Evolutionary conservation across 35 echinoderm and acorn worm species (phyloP).

Genomic region (Antedon bifida): DNA sequence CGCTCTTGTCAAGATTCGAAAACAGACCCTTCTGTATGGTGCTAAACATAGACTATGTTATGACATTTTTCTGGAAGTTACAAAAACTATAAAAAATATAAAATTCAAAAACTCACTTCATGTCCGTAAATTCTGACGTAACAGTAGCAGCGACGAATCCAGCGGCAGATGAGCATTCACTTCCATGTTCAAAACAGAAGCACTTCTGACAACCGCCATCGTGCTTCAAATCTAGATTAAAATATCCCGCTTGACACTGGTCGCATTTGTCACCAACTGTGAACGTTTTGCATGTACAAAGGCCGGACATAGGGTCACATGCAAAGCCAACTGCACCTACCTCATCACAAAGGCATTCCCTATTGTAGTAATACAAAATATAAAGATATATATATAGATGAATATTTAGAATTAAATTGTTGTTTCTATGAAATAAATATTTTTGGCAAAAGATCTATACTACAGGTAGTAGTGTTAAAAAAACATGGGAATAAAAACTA

Average conservation of each 20-base stretch:
- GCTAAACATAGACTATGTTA: too few species aligned
- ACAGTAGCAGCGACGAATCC: conserved; percentile 37
- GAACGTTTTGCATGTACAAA: conserved; percentile 63
- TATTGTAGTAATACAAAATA: not conserved
- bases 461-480: too few species aligned
- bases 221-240: conserved; percentile 42
- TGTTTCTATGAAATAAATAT: too few species aligned
- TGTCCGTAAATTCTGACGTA: conserved; percentile 37
- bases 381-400: not conserved
- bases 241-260: conserved; percentile 39
- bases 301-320: conserved; percentile 34
- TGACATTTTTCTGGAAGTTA: too few species aligned
- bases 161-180: conserved; percentile 35
- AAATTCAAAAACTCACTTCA: conserved; percentile 30
- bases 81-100: not conserved
- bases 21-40: too few species aligned
- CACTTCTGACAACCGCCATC: conserved; percentile 69
- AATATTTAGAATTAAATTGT: too few species aligned
- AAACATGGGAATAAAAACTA: too few species aligned
- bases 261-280: conserved; percentile 70
- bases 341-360: conserved; percentile 54
- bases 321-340: conserved; percentile 30
- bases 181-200: conserved; percentile 68
- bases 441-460: too few species aligned
- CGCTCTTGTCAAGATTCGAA: too few species aligned